Evolutionary conservation across 1,140 invertebrate genomes (phyloP).

Genomic region (Eurosta solidaginis): DNA sequence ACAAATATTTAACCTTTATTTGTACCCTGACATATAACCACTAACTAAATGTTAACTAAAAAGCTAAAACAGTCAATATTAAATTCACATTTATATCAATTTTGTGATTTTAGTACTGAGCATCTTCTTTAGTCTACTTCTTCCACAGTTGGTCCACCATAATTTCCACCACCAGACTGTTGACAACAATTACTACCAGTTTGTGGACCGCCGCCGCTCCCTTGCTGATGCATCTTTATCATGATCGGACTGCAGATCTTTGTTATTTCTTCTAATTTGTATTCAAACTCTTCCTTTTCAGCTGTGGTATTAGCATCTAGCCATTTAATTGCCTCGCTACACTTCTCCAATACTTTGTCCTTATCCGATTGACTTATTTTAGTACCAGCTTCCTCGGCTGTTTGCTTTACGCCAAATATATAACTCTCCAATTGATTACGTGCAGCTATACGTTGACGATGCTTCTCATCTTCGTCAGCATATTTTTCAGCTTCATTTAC

Average conservation of each 20-base stretch:
- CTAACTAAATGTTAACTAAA: no score
- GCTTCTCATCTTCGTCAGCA: constrained; percentile 69
- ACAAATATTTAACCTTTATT: no score
- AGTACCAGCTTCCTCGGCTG: constrained; percentile 63
- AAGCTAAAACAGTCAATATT: no score
- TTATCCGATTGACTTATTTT: constrained; percentile 68
- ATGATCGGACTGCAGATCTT: constrained; percentile 60
- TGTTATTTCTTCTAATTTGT: constrained; percentile 65
- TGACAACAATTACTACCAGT: background rate
- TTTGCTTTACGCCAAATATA: constrained; percentile 71
- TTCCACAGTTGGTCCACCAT: constrained; percentile 43
- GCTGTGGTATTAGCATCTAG: constrained; percentile 68
- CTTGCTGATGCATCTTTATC: constrained; percentile 12
- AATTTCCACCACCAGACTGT: constrained; percentile 37
- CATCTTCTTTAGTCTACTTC: constrained; percentile 42
- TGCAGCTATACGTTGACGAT: constrained; percentile 68
- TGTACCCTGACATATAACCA: no score
- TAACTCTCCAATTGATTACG: constrained; percentile 72
- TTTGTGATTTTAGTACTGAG: background rate
- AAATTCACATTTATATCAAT: background rate
- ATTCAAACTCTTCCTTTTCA: constrained; percentile 70
- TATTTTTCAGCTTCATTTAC: constrained; percentile 51
- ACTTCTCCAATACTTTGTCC: constrained; percentile 66
- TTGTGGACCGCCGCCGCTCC: background rate
- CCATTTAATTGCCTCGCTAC: constrained; percentile 66